A percentile compares a stretch with the other conserved stretches of the same genome.
Evolutionary conservation across 2,888 invertebrate genomes (phyloP).

Genomic region (Arrhopalites spinosus): DNA sequence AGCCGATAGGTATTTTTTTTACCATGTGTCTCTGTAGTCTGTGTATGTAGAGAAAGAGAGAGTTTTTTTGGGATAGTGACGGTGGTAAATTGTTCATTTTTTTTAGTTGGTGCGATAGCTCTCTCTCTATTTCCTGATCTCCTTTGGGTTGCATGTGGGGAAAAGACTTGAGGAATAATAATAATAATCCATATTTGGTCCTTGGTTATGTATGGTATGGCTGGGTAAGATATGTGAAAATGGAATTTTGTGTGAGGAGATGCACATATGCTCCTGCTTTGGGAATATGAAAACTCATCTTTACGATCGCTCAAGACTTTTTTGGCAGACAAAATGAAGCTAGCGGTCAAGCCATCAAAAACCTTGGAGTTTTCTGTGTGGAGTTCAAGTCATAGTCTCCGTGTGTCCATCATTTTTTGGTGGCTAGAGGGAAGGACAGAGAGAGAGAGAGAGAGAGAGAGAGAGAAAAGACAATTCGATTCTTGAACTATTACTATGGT

Average conservation of each 20-base stretch:
- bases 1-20: background rate
- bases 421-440: background rate
- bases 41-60: too few species aligned
- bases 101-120: background rate
- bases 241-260: conserved; percentile 25
- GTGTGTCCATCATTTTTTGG: conserved; percentile 50
- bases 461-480: conserved; percentile 48
- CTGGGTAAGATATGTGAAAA: conserved; percentile 22
- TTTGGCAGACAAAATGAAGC: conserved; percentile 55
- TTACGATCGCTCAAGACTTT: conserved; percentile 54
- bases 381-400: conserved; percentile 9
- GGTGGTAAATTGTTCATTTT: background rate
- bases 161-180: background rate
- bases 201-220: background rate
- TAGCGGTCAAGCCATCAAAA: conserved; percentile 56
- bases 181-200: conserved; percentile 10
- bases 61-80: background rate
- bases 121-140: background rate
- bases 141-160: background rate
- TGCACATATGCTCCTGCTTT: conserved; percentile 33
- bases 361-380: background rate
- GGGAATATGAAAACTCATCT: conserved; percentile 56
- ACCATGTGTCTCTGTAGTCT: background rate
- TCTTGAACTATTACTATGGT: conserved; percentile 25
- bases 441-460: conserved; percentile 25